Conservation (phyloP, 2,888 invertebrate genomes). For the Cacoxenus indagator region DNA sequence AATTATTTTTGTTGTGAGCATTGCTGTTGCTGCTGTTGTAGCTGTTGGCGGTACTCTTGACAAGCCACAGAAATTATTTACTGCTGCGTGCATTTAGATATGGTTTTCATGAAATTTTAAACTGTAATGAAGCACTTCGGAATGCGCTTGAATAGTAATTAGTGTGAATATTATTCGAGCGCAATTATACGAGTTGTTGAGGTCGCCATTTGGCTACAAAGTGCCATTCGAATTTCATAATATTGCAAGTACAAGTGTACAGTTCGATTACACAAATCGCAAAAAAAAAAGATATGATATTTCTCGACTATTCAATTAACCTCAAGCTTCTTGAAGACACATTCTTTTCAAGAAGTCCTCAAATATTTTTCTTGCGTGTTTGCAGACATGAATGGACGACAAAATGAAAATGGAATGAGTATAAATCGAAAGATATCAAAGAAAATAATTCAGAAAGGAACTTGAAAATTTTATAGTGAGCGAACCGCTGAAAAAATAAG, state of each 20-base stretch:
- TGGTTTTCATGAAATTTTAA: constrained; percentile 3
- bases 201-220: no score
- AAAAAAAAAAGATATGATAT: no score
- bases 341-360: no score
- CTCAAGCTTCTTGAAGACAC: no score
- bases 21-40: not conserved
- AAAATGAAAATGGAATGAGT: not conserved
- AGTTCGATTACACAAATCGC: no score
- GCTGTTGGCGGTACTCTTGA: not conserved
- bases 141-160: not conserved
- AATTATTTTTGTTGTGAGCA: not conserved
- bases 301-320: no score
- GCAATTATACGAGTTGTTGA: no score
- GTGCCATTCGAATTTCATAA: no score
- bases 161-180: not conserved
- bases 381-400: not conserved
- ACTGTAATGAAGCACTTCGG: not conserved
- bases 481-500: not conserved
- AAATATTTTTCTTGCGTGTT: not conserved
- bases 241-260: no score
- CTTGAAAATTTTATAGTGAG: constrained; percentile 8
- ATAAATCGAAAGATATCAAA: constrained; percentile 14
- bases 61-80: constrained; percentile 6
- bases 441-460: constrained; percentile 9
- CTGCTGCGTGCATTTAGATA: not conserved